These are phyloP conservation scores for Barypeithes pellucidus DNA, from an alignment of 2,888 invertebrate genomes.

Conservation along the genomic window DNA sequence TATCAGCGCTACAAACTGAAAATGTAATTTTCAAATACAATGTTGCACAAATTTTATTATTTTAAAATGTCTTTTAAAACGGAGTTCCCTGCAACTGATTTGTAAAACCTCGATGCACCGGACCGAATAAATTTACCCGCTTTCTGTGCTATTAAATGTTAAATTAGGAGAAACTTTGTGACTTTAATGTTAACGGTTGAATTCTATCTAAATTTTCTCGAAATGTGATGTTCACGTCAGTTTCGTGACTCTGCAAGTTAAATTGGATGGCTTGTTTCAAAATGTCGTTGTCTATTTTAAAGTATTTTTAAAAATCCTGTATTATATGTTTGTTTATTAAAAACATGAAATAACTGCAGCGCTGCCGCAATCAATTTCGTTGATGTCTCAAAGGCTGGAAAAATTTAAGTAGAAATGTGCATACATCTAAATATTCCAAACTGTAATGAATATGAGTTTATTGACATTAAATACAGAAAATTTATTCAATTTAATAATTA, in stretches of 20 bases:
- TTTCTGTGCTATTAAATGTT: slow-evolving; percentile 28
- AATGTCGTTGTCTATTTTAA: not conserved
- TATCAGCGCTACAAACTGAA: too few relatives aligned
- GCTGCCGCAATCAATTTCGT: too few relatives aligned
- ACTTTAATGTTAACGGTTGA: slow-evolving; percentile 21
- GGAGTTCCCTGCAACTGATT: slow-evolving; percentile 23
- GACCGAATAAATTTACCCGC: slow-evolving; percentile 19
- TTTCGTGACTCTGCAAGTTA: not conserved
- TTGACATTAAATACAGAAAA: too few relatives aligned
- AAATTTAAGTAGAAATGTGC: too few relatives aligned
- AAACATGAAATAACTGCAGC: too few relatives aligned
- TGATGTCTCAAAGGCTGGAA: too few relatives aligned
- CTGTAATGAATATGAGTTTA: too few relatives aligned
- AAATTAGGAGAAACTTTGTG: slow-evolving; percentile 30
- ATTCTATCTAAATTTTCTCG: slow-evolving; percentile 24
- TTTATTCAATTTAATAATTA: too few relatives aligned
- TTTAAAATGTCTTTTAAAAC: not conserved
- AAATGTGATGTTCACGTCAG: slow-evolving; percentile 16
- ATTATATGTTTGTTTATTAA: too few relatives aligned
- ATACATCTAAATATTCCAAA: too few relatives aligned
- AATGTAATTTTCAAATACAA: not conserved
- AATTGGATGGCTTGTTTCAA: slow-evolving; percentile 1
- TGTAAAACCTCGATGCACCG: slow-evolving; percentile 25
- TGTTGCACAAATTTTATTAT: not conserved
- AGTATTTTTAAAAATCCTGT: too few relatives aligned